These are phyloP conservation scores for Neodiprion lecontei DNA, from an alignment of 1,140 invertebrate genomes.

Conservation along the genomic window DNA sequence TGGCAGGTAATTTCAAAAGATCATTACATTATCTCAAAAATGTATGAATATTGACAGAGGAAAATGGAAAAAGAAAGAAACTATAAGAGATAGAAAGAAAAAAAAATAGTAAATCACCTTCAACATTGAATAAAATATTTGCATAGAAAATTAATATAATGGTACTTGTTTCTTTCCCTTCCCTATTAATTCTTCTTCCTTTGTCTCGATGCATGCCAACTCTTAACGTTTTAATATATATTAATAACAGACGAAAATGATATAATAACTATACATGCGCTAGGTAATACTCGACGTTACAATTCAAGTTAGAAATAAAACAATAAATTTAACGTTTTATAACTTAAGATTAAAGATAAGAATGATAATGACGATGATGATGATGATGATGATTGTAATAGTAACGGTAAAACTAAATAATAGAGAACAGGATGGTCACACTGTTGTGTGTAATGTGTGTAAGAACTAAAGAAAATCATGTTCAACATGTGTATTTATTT, in stretches of 20 bases:
- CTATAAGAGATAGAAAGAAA: background rate
- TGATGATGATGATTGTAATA: constrained; percentile 27
- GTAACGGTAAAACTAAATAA: constrained; percentile 33
- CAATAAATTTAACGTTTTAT: constrained; percentile 38
- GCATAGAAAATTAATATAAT: constrained; percentile 37
- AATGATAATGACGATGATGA: constrained; percentile 13
- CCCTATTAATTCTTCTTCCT: constrained; percentile 21
- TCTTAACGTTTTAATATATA: constrained; percentile 30
- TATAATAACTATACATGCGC: constrained; percentile 27
- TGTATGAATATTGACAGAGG: too few relatives aligned
- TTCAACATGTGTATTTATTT: too few relatives aligned
- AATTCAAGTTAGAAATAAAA: constrained; percentile 46
- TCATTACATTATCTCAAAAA: too few relatives aligned
- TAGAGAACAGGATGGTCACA: constrained; percentile 28
- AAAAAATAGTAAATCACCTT: constrained; percentile 11
- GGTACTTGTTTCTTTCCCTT: constrained; percentile 25
- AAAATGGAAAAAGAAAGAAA: too few relatives aligned
- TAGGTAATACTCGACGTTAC: constrained; percentile 51
- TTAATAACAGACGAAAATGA: constrained; percentile 22
- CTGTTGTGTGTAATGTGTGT: background rate
- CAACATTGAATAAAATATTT: constrained; percentile 52
- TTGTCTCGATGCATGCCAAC: constrained; percentile 18
- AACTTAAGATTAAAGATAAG: constrained; percentile 33
- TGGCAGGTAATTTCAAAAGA: too few relatives aligned
- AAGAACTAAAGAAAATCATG: background rate